Base-by-base conservation (phyloP, 23 tunicate species). In the Trididemnum miniatum region DNA sequence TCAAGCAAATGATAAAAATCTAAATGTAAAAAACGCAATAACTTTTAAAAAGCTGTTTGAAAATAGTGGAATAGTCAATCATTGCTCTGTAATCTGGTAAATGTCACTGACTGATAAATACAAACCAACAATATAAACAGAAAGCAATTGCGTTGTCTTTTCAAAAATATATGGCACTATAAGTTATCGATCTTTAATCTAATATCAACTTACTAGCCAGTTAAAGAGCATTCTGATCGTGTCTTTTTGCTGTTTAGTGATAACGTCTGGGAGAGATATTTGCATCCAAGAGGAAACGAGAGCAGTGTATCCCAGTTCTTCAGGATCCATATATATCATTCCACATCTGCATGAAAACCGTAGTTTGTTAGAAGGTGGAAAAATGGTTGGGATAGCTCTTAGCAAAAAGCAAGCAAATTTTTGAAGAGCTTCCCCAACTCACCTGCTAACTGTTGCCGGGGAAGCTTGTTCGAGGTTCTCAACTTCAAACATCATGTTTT, bases 391-490 rank as follows among this genome's bases (percentile, higher is more conserved):
- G n/a, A n/a, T n/a, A n/a, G n/a, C n/a, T n/a, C n/a, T n/a, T n/a
- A n/a, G n/a, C n/a, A n/a, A n/a, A n/a, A n/a, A n/a, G n/a, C n/a
- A n/a, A n/a, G n/a, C n/a, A n/a, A n/a, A n/a, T n/a, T 44, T 44
- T 32, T 2, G 54, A 44, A 15, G 15, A 44, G 54, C 51, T 44
- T 44, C 9, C n/a, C n/a, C n/a, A n/a, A n/a, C n/a, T n/a, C 35
- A 78, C 90, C 90, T 86, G 82, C 98, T 95, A 25, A 96, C 99
- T 49, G 99, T 96, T n/a, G 99, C 99, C 0, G 99, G 99, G 5
- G 99, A 96, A 24, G 99, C 99, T 71, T 96, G 97, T 44, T 96
- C 98, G 34, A 96, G 75, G 51, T 96, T 97, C 23, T 97, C 99
- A 0, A 91, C 99, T 86, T 96, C 99, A 72, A 96, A 96, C 87